Percentiles rank a stretch among this genome's conserved stretches.
phyloP scores from a whole-genome alignment of 2,888 invertebrate genomes.

The Drosophila nr. perissopoda region DNA sequence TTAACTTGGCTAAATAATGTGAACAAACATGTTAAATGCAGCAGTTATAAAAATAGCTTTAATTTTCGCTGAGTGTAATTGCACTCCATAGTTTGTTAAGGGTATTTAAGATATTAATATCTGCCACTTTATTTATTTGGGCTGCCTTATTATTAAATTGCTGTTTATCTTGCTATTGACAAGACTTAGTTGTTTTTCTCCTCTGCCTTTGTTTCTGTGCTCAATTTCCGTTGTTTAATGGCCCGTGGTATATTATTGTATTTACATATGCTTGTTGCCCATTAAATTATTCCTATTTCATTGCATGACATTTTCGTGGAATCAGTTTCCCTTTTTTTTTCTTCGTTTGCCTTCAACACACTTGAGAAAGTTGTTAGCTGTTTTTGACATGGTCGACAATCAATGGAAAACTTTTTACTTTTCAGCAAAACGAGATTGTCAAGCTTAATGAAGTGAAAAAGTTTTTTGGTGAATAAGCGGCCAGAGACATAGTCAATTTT shows the following conservation, averaged over 20 bases:
- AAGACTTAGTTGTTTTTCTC: constrained; percentile 28
- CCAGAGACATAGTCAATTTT: background rate
- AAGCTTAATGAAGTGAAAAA: constrained; percentile 13
- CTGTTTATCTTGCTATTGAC: constrained; percentile 62
- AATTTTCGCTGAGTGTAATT: background rate
- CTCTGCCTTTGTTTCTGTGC: background rate
- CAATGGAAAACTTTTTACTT: constrained; percentile 31
- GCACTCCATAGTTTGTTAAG: constrained; percentile 4
- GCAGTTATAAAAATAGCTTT: background rate
- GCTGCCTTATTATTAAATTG: constrained; percentile 57
- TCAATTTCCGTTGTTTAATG: constrained; percentile 43
- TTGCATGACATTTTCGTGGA: constrained; percentile 18
- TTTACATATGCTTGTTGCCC: constrained; percentile 66
- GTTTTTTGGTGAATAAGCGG: background rate
- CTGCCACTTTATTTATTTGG: constrained; percentile 55
- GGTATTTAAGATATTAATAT: constrained; percentile 20
- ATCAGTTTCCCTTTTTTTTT: constrained; percentile 10
- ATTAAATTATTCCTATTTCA: constrained; percentile 57
- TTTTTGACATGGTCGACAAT: constrained; percentile 18
- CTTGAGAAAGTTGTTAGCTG: constrained; percentile 13
- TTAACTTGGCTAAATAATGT: background rate
- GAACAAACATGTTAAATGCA: background rate
- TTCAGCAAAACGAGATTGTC: background rate
- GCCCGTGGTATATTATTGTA: constrained; percentile 50
- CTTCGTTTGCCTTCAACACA: background rate